Conservation (phyloP, 2,797 vertebrate species). For the Schizothorax lantsangensis region DNA sequence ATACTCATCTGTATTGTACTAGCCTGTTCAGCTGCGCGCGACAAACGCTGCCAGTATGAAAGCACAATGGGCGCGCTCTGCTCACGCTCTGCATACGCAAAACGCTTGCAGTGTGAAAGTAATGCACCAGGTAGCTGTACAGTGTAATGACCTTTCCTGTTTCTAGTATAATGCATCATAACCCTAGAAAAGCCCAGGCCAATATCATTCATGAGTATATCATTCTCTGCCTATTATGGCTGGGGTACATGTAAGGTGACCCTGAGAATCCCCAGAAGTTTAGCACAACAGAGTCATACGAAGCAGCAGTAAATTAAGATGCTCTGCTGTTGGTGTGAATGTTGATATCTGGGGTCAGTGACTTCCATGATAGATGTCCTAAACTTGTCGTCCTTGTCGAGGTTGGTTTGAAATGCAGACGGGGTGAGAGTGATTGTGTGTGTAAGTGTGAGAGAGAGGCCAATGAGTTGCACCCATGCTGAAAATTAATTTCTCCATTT, state of each 20-base stretch:
- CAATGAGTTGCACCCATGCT: slow-evolving; percentile 56
- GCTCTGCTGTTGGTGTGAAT: slow-evolving; percentile 44
- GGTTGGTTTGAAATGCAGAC: slow-evolving; percentile 59
- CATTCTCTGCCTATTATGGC: slow-evolving; percentile 37
- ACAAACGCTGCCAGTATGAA: too few species aligned
- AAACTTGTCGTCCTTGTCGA: slow-evolving; percentile 61
- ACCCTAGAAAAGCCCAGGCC: slow-evolving; percentile 18
- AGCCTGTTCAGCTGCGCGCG: too few species aligned
- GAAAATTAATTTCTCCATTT: slow-evolving; percentile 59
- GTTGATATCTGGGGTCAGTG: slow-evolving; percentile 56
- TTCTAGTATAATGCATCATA: slow-evolving; percentile 29
- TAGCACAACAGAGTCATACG: slow-evolving; percentile 56
- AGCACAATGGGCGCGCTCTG: too few species aligned
- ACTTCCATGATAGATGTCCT: slow-evolving; percentile 59
- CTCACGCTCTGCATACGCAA: too few species aligned
- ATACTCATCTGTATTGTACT: too few species aligned
- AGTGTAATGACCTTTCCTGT: slow-evolving; percentile 8
- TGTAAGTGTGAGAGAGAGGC: slow-evolving; percentile 41
- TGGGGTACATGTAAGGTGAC: slow-evolving; percentile 48
- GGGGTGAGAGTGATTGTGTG: slow-evolving; percentile 37
- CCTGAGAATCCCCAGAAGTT: slow-evolving; percentile 46
- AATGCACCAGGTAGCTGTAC: neutral
- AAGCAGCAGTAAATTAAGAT: slow-evolving; percentile 61
- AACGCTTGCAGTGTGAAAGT: too few species aligned
- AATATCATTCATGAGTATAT: slow-evolving; percentile 43